Percentiles rank a stretch among this genome's conserved stretches.
Conservation (phyloP, 2,888 invertebrate genomes). For the Cantharis lateralis region DNA sequence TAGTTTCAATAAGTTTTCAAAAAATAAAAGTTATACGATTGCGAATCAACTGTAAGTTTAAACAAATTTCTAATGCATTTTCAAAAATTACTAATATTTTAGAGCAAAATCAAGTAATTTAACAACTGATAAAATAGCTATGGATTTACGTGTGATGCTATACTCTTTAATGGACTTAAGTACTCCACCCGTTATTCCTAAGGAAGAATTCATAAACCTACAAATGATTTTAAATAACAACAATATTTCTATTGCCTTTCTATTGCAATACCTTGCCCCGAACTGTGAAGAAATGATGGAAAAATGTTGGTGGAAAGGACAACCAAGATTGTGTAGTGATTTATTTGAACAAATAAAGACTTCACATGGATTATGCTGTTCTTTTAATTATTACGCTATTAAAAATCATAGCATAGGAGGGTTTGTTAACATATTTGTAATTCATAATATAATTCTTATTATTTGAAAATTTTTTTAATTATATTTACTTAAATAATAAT, state of each 20-base stretch:
- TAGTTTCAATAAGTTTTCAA: conserved; percentile 64
- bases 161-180: conserved; percentile 5
- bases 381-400: conserved; percentile 65
- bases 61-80: background rate
- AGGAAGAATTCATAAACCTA: conserved; percentile 24
- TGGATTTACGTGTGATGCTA: conserved; percentile 6
- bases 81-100: background rate
- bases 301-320: conserved; percentile 49
- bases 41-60: conserved; percentile 60
- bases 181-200: conserved; percentile 9
- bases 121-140: background rate
- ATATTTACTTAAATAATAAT: too few species aligned
- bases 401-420: conserved; percentile 46
- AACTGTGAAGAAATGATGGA: conserved; percentile 42
- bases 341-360: conserved; percentile 47
- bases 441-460: background rate
- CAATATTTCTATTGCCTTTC: conserved; percentile 27
- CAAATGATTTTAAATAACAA: conserved; percentile 38
- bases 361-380: conserved; percentile 62
- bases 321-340: conserved; percentile 42
- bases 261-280: conserved; percentile 35
- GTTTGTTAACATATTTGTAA: conserved; percentile 33
- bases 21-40: conserved; percentile 55
- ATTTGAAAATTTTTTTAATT: too few species aligned
- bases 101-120: conserved; percentile 8